Evolutionary conservation across 2,113 vertebrate genomes (phyloP).

Genomic region (Cyprinus carpio): DNA sequence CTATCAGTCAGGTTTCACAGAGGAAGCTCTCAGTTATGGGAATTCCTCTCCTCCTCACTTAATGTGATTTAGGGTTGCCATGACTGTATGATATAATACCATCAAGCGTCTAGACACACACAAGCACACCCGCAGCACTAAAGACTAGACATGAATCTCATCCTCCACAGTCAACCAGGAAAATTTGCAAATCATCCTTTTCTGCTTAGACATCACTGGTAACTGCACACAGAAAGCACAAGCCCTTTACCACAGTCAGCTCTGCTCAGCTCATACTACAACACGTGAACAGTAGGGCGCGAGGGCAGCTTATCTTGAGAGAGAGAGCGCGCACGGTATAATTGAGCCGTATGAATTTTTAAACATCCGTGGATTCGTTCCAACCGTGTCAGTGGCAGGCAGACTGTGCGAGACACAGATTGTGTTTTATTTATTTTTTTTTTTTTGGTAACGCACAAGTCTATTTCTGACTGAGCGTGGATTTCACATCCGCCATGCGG

Average conservation of each 20-base stretch:
- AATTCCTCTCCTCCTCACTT: slow-evolving; percentile 41
- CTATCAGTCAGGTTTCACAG: slow-evolving; percentile 33
- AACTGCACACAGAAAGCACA: slow-evolving; percentile 21
- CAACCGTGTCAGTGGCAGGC: slow-evolving; percentile 56
- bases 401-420: slow-evolving; percentile 54
- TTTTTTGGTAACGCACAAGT: slow-evolving; percentile 31
- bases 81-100: slow-evolving; percentile 52
- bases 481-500: slow-evolving; percentile 15
- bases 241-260: slow-evolving; percentile 35
- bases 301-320: background rate
- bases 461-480: slow-evolving; percentile 49
- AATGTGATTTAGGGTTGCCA: slow-evolving; percentile 49
- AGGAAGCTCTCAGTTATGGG: slow-evolving; percentile 48
- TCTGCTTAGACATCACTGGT: slow-evolving; percentile 25
- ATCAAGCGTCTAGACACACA: slow-evolving; percentile 46
- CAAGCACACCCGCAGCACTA: slow-evolving; percentile 4
- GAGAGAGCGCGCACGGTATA: slow-evolving; percentile 54
- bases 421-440: slow-evolving; percentile 8
- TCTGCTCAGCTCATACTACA: slow-evolving; percentile 27
- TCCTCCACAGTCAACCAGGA: slow-evolving; percentile 11
- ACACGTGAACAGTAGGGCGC: slow-evolving; percentile 31
- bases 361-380: slow-evolving; percentile 58
- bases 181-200: background rate
- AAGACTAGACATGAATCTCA: slow-evolving; percentile 38
- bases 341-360: slow-evolving; percentile 59